Conservation (phyloP, 2,888 invertebrate genomes). For the Conus canariensis region DNA sequence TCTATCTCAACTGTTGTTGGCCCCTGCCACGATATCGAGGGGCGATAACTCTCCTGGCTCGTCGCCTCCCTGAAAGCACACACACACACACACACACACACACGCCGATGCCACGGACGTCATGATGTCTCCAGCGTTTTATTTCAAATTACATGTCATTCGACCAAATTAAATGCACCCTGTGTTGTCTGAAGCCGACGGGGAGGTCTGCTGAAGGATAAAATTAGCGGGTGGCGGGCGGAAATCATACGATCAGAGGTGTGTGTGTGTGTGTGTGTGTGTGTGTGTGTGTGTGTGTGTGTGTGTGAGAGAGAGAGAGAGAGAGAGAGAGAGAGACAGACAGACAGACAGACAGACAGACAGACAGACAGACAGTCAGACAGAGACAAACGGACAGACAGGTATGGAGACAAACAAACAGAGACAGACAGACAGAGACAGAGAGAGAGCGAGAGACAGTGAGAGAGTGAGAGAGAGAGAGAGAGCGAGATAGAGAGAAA, state of each 20-base stretch:
- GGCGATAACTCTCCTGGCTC: not conserved
- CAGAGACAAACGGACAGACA: too few relatives aligned
- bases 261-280: too few relatives aligned
- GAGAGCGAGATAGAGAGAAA: too few relatives aligned
- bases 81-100: not conserved
- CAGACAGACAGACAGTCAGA: too few relatives aligned
- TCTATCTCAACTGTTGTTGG: not conserved
- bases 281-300: too few relatives aligned
- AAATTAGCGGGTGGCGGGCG: not conserved
- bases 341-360: too few relatives aligned
- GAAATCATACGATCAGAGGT: not conserved
- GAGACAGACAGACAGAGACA: too few relatives aligned
- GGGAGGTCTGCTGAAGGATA: not conserved
- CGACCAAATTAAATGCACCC: not conserved
- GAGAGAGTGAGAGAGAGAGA: too few relatives aligned
- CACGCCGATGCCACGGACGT: not conserved
- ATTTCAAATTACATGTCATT: constrained; percentile 4
- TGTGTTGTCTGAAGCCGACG: not conserved
- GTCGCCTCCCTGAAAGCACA: not conserved
- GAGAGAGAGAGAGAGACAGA: too few relatives aligned
- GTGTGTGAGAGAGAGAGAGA: too few relatives aligned
- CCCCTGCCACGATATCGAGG: not conserved
- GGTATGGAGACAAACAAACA: too few relatives aligned
- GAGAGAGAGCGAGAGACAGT: too few relatives aligned
- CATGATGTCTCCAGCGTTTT: not conserved